phyloP scores from a whole-genome alignment of 2,113 vertebrate genomes.

The Gallinago media region DNA sequence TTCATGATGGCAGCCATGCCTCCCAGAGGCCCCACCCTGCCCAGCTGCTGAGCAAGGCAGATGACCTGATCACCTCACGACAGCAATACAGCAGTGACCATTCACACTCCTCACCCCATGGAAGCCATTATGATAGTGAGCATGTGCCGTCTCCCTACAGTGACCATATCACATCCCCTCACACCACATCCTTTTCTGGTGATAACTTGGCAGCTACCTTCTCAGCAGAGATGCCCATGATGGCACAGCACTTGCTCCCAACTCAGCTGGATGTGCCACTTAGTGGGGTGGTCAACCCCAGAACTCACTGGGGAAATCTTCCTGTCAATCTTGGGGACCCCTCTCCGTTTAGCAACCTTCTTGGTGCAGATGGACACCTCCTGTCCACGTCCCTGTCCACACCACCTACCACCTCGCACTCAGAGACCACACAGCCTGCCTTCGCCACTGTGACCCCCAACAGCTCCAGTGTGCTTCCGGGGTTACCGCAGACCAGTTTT shows the following conservation, averaged over 20 bases:
- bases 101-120: conserved; percentile 88
- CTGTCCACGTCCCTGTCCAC: conserved; percentile 97
- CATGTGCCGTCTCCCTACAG: conserved; percentile 95
- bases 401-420: conserved; percentile 91
- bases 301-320: conserved; percentile 93
- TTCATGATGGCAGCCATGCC: conserved; percentile 85
- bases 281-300: conserved; percentile 88
- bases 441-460: conserved; percentile 87
- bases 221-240: conserved; percentile 90
- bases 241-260: conserved; percentile 85
- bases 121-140: conserved; percentile 97
- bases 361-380: conserved; percentile 92
- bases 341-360: conserved; percentile 91
- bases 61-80: conserved; percentile 86
- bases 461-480: conserved; percentile 87
- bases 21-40: conserved; percentile 87
- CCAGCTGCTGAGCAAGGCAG: conserved; percentile 90
- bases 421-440: conserved; percentile 92
- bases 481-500: conserved; percentile 90
- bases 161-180: conserved; percentile 94
- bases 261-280: conserved; percentile 91
- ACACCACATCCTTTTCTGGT: conserved; percentile 83
- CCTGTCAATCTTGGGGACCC: conserved; percentile 91
- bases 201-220: conserved; percentile 86
- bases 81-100: conserved; percentile 89